phyloP scores from a whole-genome alignment of 2,113 vertebrate species.

The Madoqua kirkii region DNA sequence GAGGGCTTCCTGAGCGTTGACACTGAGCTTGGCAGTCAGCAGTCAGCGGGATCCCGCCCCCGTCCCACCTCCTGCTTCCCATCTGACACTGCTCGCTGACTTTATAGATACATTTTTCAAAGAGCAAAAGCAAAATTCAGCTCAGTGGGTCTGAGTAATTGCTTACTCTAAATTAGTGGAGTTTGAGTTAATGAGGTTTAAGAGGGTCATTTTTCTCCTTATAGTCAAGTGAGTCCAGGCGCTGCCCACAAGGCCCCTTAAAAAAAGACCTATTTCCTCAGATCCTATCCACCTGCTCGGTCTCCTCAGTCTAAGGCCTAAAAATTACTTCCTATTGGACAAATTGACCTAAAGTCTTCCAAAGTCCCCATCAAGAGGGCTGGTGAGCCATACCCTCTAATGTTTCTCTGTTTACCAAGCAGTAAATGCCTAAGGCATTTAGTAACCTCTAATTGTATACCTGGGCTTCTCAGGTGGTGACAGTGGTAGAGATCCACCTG shows the following conservation, averaged over 20 bases:
- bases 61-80: neutral
- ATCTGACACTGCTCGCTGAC: conserved; percentile 1
- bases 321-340: neutral
- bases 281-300: neutral
- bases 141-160: neutral
- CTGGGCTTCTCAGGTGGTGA: neutral
- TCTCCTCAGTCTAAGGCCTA: neutral
- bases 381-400: neutral
- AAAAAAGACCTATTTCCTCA: neutral
- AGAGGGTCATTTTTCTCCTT: conserved; percentile 27
- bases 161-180: conserved; percentile 41
- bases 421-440: neutral
- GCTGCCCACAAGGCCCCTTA: neutral
- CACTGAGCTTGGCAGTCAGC: neutral
- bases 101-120: conserved; percentile 31
- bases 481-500: neutral
- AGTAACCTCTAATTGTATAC: neutral
- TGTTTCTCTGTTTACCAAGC: conserved; percentile 28
- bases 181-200: conserved; percentile 47
- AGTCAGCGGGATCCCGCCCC: neutral
- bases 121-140: conserved; percentile 21
- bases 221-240: neutral
- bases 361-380: neutral
- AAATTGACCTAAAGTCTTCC: neutral
- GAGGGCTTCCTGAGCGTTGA: neutral